These are phyloP conservation scores for Dynastes hyllus DNA, from an alignment of 2,888 invertebrate species.

Conservation along the genomic window DNA sequence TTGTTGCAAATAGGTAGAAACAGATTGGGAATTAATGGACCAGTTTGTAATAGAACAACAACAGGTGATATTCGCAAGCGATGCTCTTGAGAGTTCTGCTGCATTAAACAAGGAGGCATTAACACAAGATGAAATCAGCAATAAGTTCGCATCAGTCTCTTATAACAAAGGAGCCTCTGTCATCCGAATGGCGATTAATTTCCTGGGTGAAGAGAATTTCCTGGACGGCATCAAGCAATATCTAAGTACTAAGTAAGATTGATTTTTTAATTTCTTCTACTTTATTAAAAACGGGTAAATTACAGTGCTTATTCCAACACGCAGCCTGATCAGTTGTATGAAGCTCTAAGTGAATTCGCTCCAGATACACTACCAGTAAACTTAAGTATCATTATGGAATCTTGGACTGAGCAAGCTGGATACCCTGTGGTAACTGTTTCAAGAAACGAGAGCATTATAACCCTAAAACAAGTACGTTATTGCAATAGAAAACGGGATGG, in stretches of 20 bases:
- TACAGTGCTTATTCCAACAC: constrained; percentile 63
- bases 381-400: constrained; percentile 71
- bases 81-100: constrained; percentile 75
- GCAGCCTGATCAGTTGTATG: constrained; percentile 73
- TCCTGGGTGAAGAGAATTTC: constrained; percentile 74
- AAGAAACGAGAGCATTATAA: constrained; percentile 53
- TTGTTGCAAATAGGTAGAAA: constrained; percentile 73
- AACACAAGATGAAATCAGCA: constrained; percentile 75
- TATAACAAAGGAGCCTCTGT: constrained; percentile 79
- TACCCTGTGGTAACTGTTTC: constrained; percentile 75
- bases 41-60: constrained; percentile 83
- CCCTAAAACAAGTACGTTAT: constrained; percentile 60
- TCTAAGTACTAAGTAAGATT: constrained; percentile 72
- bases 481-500: background rate
- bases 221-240: constrained; percentile 74
- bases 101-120: constrained; percentile 75
- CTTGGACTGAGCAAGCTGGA: constrained; percentile 78
- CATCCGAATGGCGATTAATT: constrained; percentile 80
- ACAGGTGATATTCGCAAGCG: constrained; percentile 77
- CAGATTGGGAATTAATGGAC: constrained; percentile 77
- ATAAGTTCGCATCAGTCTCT: constrained; percentile 79
- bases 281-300: background rate
- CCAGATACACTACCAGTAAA: constrained; percentile 48
- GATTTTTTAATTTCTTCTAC: background rate
- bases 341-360: constrained; percentile 67